phyloP scores from a whole-genome alignment of 1,140 invertebrate genomes.

The Propsilocerus akamusi region DNA sequence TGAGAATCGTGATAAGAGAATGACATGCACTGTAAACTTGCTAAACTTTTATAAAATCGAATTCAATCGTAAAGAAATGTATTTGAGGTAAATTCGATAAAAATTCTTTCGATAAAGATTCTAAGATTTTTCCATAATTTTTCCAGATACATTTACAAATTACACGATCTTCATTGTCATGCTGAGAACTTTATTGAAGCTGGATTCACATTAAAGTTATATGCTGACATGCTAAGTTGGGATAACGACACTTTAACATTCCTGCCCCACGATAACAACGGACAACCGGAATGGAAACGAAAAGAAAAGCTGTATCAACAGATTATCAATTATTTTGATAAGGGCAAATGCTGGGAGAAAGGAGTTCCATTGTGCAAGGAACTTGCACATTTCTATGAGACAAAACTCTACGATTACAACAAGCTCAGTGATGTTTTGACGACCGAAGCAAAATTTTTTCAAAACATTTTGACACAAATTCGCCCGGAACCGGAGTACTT shows the following conservation, averaged over 20 bases:
- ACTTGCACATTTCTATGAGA: slow-evolving; percentile 74
- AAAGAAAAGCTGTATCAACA: slow-evolving; percentile 77
- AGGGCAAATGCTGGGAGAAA: slow-evolving; percentile 94
- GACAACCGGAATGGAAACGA: slow-evolving; percentile 71
- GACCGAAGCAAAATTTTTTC: slow-evolving; percentile 73
- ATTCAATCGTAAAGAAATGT: slow-evolving; percentile 91
- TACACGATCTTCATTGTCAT: slow-evolving; percentile 82
- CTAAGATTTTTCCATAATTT: neutral
- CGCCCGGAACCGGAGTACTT: slow-evolving; percentile 92
- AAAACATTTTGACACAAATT: slow-evolving; percentile 73
- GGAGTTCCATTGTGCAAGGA: slow-evolving; percentile 87
- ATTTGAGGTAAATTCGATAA: slow-evolving; percentile 37
- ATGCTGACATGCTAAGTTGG: slow-evolving; percentile 83
- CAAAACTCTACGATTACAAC: slow-evolving; percentile 74
- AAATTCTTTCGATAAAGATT: neutral
- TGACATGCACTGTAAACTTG: slow-evolving; percentile 94
- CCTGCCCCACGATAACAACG: slow-evolving; percentile 25
- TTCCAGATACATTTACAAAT: slow-evolving; percentile 74
- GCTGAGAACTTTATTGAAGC: slow-evolving; percentile 94
- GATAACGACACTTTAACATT: slow-evolving; percentile 42
- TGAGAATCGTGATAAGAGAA: slow-evolving; percentile 81
- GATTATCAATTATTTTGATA: slow-evolving; percentile 86
- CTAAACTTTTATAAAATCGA: slow-evolving; percentile 95
- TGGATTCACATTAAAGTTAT: slow-evolving; percentile 84
- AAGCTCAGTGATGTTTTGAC: slow-evolving; percentile 70